Conservation (phyloP, 53 echinoderm and acorn worm genomes). For the Hippasteria phrygiana region DNA sequence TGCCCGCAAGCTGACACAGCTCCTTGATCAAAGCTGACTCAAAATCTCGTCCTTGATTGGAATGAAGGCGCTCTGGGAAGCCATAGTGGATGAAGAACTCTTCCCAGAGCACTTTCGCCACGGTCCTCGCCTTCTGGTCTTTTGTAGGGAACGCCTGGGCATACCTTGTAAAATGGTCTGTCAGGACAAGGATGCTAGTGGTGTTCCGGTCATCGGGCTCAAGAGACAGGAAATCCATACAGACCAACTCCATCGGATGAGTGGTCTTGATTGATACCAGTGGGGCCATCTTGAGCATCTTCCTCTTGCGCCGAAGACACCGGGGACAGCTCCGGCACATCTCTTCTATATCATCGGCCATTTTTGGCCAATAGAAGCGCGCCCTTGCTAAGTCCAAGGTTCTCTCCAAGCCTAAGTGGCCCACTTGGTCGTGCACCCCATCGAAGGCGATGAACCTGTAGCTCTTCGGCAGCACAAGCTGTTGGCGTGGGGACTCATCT, state of each 20-base stretch:
- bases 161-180: slow-evolving; percentile 76
- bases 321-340: slow-evolving; percentile 49
- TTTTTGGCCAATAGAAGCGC: slow-evolving; percentile 75
- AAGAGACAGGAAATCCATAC: slow-evolving; percentile 69
- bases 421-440: slow-evolving; percentile 69
- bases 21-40: slow-evolving; percentile 67
- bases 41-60: slow-evolving; percentile 70
- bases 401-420: slow-evolving; percentile 69
- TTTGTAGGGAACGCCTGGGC: slow-evolving; percentile 67
- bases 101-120: slow-evolving; percentile 69
- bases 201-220: slow-evolving; percentile 68
- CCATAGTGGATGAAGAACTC: slow-evolving; percentile 74
- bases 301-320: slow-evolving; percentile 58
- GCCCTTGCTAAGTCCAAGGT: slow-evolving; percentile 70
- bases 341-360: slow-evolving; percentile 58
- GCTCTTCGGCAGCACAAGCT: slow-evolving; percentile 62
- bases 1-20: slow-evolving; percentile 59
- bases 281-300: slow-evolving; percentile 51
- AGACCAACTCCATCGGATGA: slow-evolving; percentile 61
- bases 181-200: slow-evolving; percentile 67
- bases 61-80: slow-evolving; percentile 56
- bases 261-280: slow-evolving; percentile 64
- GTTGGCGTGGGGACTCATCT: background rate
- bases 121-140: slow-evolving; percentile 72
- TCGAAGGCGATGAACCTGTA: slow-evolving; percentile 33